Evolutionary conservation across 2,888 invertebrate genomes (phyloP), one percentile per base, ranked within the genome.

Genomic region (Drosophila emarginata): DNA sequence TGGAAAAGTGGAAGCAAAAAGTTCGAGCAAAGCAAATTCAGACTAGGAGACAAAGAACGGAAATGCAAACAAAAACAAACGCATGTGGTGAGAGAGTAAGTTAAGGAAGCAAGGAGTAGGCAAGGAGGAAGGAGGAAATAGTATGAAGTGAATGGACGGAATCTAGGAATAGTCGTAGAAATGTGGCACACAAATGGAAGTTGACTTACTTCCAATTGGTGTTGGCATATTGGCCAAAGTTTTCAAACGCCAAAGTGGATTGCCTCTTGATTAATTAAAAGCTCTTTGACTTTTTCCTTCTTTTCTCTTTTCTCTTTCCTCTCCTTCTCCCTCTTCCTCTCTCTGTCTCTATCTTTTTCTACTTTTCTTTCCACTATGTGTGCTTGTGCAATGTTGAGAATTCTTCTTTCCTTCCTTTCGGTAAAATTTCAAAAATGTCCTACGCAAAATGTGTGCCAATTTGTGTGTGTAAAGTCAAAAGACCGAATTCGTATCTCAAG

Each of bases 261-360:
- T 76, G 87, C 78, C 62, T 62, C 69, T 83, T 87, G 82, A 87
- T 83, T 87, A 83, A 87, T 83, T 88, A 86, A 83, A 80, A 83
- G 80, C 80, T 67, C 67, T 71, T 64, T 70, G 66, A 59, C 15
- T 37, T 6, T 36, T 7, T 52, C 21, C 9, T 14, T 51, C 37
- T 23, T 23, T 9, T n/a, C n/a, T n/a, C n/a, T n/a, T n/a, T n/a
- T n/a, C n/a, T 18, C 37, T 12, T 36, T 15, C 32, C 18, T 3
- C 56, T 11, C 28, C 6, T 21, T 12, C 15, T 14, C 51, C 2
- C 23, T 18, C 51, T 32, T 9, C 4, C 21, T 37, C 5, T 37
- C 12, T 28, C 21, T 9, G 21, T 12, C 15, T n/a, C 21, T 7
- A 11, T 15, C 15, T 28, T 26, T 52, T 52, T 52, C n/a, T 52